phyloP scores from a whole-genome alignment of 2,113 vertebrate genomes.

The Gnathonemus longibarbis region DNA sequence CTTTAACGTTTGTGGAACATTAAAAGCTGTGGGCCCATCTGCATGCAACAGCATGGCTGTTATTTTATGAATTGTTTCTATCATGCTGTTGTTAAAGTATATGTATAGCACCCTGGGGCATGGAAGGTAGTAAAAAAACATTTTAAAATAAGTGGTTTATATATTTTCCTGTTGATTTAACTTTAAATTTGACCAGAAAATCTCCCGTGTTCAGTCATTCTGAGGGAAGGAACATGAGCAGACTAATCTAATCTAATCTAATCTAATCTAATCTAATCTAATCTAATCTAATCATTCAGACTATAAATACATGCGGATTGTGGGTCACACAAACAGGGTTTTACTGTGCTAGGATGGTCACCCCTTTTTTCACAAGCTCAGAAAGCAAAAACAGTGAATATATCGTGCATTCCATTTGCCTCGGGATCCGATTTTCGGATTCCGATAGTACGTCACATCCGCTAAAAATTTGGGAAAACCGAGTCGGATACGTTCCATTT shows the following conservation, averaged over 20 bases:
- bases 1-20: neutral
- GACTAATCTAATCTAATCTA: constrained; percentile 5
- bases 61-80: neutral
- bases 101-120: neutral
- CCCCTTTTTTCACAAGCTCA: neutral
- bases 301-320: constrained; percentile 26
- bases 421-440: too few relatives aligned
- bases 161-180: neutral
- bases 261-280: neutral
- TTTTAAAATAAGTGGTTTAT: neutral
- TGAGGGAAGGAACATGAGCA: constrained; percentile 11
- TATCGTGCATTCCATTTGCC: too few relatives aligned
- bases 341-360: constrained; percentile 14
- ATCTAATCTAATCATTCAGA: neutral
- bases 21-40: neutral
- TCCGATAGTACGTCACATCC: too few relatives aligned
- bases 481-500: too few relatives aligned
- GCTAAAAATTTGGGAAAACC: too few relatives aligned
- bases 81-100: neutral
- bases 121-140: neutral
- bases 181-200: neutral
- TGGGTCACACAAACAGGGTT: constrained; percentile 17
- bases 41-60: neutral
- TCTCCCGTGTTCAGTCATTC: constrained; percentile 10
- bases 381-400: neutral